These are phyloP conservation scores for Gortyna flavago DNA, from an alignment of 2,888 invertebrate species.

Conservation along the genomic window DNA sequence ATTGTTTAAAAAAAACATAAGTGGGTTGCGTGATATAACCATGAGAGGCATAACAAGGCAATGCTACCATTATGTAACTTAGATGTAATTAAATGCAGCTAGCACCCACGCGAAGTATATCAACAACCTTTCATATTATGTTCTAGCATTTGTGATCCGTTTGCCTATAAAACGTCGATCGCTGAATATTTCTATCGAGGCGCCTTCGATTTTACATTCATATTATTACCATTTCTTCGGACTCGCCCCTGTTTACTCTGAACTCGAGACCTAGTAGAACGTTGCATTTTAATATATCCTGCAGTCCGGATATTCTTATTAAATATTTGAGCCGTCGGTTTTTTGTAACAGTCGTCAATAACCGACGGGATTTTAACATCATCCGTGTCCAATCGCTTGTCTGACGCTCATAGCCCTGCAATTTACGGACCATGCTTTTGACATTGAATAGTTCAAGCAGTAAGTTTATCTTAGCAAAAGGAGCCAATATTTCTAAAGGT, in stretches of 20 bases:
- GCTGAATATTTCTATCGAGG: slow-evolving; percentile 26
- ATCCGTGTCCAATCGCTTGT: slow-evolving; percentile 14
- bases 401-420: background rate
- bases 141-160: slow-evolving; percentile 5
- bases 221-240: slow-evolving; percentile 37
- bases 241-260: slow-evolving; percentile 48
- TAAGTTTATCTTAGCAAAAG: background rate
- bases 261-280: slow-evolving; percentile 39
- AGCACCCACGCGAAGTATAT: slow-evolving; percentile 1
- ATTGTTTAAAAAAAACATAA: background rate
- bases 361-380: slow-evolving; percentile 22
- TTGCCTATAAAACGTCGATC: slow-evolving; percentile 16
- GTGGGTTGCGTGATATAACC: background rate
- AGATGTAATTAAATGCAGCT: slow-evolving; percentile 19
- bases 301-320: slow-evolving; percentile 23
- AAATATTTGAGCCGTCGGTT: slow-evolving; percentile 23
- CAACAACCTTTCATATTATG: slow-evolving; percentile 4
- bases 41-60: background rate
- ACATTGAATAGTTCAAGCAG: background rate
- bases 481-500: background rate
- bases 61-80: slow-evolving; percentile 19
- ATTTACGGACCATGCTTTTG: slow-evolving; percentile 4
- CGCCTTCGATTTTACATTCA: slow-evolving; percentile 44
- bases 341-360: slow-evolving; percentile 24
- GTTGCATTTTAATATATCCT: slow-evolving; percentile 44